These are phyloP conservation scores for Shargacucullia verbasci DNA, from an alignment of 2,888 invertebrate species.

Conservation along the genomic window DNA sequence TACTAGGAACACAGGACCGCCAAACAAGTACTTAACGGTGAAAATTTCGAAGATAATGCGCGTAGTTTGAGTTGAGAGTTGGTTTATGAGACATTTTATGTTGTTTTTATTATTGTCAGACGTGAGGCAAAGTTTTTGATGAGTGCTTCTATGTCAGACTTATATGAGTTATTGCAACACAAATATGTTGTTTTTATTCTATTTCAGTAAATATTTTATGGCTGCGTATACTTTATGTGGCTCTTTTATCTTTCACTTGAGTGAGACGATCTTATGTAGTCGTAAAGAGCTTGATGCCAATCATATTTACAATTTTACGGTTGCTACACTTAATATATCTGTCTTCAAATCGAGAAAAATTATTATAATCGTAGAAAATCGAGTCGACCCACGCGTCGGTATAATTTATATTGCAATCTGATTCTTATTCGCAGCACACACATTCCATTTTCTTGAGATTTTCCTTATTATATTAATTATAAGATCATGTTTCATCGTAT, in stretches of 20 bases:
- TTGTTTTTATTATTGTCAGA: slow-evolving; percentile 49
- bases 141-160: slow-evolving; percentile 21
- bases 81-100: slow-evolving; percentile 39
- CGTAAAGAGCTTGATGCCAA: not conserved
- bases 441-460: slow-evolving; percentile 15
- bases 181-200: slow-evolving; percentile 32
- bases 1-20: not conserved
- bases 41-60: slow-evolving; percentile 19
- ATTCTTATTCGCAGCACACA: slow-evolving; percentile 12
- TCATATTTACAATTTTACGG: not conserved
- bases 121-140: slow-evolving; percentile 29
- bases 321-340: not conserved
- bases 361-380: not conserved
- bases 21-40: slow-evolving; percentile 11
- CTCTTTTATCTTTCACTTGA: slow-evolving; percentile 9
- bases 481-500: slow-evolving; percentile 21
- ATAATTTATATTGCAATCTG: not conserved
- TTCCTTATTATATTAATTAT: slow-evolving; percentile 33
- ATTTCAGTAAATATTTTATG: slow-evolving; percentile 12
- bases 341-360: not conserved
- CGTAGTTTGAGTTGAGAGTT: slow-evolving; percentile 13
- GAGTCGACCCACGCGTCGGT: not conserved
- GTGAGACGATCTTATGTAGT: not conserved
- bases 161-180: slow-evolving; percentile 8
- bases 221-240: slow-evolving; percentile 1